These are phyloP conservation scores for Mallotus villosus DNA, from an alignment of 2,797 vertebrate species.

Conservation along the genomic window DNA sequence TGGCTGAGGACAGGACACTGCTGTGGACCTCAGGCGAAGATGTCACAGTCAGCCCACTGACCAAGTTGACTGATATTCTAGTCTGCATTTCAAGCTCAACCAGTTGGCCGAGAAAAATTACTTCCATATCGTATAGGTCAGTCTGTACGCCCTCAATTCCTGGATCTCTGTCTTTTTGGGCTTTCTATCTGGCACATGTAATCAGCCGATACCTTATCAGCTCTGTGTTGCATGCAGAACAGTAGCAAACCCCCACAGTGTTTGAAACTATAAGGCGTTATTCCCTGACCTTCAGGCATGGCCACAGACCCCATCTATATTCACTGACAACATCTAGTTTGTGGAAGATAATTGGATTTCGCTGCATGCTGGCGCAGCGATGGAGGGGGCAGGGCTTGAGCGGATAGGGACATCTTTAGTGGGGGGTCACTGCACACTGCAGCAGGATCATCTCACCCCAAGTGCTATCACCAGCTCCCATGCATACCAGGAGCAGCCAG, in stretches of 20 bases:
- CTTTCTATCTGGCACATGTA: conserved; percentile 54
- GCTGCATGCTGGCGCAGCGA: conserved; percentile 66
- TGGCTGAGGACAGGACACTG: conserved; percentile 55
- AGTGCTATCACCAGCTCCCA: conserved; percentile 38
- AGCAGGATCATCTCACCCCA: conserved; percentile 51
- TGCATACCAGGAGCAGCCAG: conserved; percentile 14
- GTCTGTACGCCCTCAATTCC: conserved; percentile 41
- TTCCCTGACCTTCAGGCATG: conserved; percentile 70
- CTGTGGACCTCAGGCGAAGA: conserved; percentile 55
- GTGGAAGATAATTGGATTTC: conserved; percentile 81
- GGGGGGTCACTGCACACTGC: conserved; percentile 68
- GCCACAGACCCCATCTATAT: conserved; percentile 68
- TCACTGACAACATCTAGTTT: conserved; percentile 75
- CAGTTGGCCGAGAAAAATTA: conserved; percentile 11
- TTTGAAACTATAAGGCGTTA: conserved; percentile 56
- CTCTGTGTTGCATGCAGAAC: conserved; percentile 55
- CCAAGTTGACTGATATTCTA: conserved; percentile 56
- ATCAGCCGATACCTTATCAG: conserved; percentile 66
- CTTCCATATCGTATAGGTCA: conserved; percentile 37
- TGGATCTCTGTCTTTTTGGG: conserved; percentile 33
- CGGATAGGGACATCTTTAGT: conserved; percentile 59
- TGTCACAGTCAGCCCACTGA: conserved; percentile 53
- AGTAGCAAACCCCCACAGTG: conserved; percentile 43
- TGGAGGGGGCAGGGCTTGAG: conserved; percentile 39
- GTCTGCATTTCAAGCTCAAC: conserved; percentile 46